Evolutionary conservation across 2,797 vertebrate genomes (phyloP), one percentile per base, ranked within the genome.

Genomic region (Catamblyrhynchus diadema): DNA sequence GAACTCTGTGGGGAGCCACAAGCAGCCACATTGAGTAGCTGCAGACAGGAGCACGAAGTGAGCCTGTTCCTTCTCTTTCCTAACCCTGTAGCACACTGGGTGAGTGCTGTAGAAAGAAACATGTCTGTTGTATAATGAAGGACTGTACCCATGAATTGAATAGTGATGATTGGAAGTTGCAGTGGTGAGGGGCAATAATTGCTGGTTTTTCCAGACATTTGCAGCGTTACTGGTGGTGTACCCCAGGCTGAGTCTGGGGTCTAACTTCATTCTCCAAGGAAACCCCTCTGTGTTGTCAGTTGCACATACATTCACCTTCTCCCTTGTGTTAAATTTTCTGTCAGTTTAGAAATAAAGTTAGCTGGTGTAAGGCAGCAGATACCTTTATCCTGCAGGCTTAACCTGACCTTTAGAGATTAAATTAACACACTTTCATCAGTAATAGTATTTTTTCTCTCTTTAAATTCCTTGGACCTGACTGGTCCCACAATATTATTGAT

Each of bases 371-470:
- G 22, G 28, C 35, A 88, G 70, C n/a, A 86, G 53, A 22, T 90
- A 80, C 20, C 25, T 64, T 0, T 50, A 75, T 57, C 66, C 72
- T 91, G 48, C 59, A 94, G 86, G 72, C 33, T 93, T 86, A 92
- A 80, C 74, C 60, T 92, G 60, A 59, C 67, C 47, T 90, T 94
- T 82, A 82, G 65, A 84, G 56, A 69, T 67, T 85, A 87, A 86
- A 89, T 86, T 83, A 87, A 54, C 65, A 91, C 65, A 81, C 22
- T 84, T 89, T 20, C 42, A 51, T 62, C 33, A 73, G 30, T 50
- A 94, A 61, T 56, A 59, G 81, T 70, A 4, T 62, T 80, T 80
- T 73, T 56, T 44, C 19, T 75, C 32, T 86, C 72, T 86, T 79
- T 61, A 50, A 92, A 82, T 88, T 91, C 48, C 19, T 57, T 81